Base-by-base conservation (phyloP, 1,140 invertebrate genomes). In the Metaphire vulgaris region DNA sequence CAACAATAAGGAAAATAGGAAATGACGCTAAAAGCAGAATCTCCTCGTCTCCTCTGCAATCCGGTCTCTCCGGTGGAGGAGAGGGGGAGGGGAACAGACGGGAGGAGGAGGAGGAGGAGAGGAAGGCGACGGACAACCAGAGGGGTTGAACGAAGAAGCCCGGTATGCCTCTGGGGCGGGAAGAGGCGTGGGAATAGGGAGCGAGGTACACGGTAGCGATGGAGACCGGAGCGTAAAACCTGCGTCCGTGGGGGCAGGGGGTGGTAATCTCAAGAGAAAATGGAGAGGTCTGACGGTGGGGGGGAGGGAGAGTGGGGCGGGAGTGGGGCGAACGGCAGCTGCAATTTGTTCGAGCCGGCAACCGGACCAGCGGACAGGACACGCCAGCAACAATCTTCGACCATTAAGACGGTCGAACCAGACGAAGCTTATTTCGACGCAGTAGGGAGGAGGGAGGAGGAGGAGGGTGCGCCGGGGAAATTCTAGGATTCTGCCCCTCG, bases 1-100 rank as follows among this genome's bases (percentile, higher is more conserved):
- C 30, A 14, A 69, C 28, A 69, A 69, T 69, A 69, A 69, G 30
- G 6, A 31, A 69, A 69, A 69, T 69, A 69, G 67, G 67, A 69
- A 69, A 69, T 69, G 67, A 31, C 67, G 67, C 67, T 69, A 69
- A 69, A 69, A 69, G 67, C 67, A 56, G 41, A 6, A 21, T 56
- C 41, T 56, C 41, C 41, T 56, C 41, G 6, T 56, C 41, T 21
- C 6, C 41, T 56, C 41, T 21, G 21, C 41, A 56, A 56, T 56
- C 41, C 41, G 41, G 41, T 56, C 41, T n/a, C n/a, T n/a, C 6
- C 41, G 41, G 41, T 6, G 6, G 41, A 21, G 41, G 6, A 21
- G 41, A 12, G 6, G 41, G 41, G 21, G 6, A 12, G 41, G 21
- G 41, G 21, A 56, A 21, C 6, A 21, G 6, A 21, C 6, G 41